Conservation (phyloP, 2,113 vertebrate genomes). For the Dasyornis broadbenti region DNA sequence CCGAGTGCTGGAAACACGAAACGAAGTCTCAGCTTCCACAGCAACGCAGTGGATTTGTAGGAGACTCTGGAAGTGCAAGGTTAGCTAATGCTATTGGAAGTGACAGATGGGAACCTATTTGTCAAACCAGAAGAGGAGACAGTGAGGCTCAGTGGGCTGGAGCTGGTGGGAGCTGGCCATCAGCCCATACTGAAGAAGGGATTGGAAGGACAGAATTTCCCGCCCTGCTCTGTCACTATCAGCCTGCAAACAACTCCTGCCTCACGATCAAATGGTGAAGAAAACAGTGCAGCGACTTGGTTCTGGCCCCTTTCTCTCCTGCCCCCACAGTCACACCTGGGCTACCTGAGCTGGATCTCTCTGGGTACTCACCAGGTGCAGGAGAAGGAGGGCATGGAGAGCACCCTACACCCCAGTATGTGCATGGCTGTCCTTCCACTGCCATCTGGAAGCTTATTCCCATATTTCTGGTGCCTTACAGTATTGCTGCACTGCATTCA, state of each 20-base stretch:
- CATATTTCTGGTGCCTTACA: not conserved
- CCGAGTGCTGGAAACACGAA: not conserved
- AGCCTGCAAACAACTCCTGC: not conserved
- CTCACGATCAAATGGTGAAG: not conserved
- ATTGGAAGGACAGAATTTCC: not conserved
- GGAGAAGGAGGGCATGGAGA: not conserved
- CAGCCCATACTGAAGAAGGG: not conserved
- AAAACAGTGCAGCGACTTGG: not conserved
- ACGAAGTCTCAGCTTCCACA: not conserved
- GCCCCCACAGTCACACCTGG: not conserved
- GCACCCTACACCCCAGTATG: not conserved
- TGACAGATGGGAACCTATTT: not conserved
- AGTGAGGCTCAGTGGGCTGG: not conserved
- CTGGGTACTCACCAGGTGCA: not conserved
- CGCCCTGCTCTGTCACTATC: fast-evolving
- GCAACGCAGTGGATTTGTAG: not conserved
- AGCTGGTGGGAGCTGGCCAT: not conserved
- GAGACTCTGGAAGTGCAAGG: not conserved
- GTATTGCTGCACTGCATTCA: not conserved
- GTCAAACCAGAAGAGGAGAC: not conserved
- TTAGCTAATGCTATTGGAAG: not conserved
- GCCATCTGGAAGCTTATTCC: not conserved
- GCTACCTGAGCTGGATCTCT: not conserved
- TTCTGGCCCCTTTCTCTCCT: not conserved
- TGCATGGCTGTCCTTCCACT: not conserved